Percentiles rank a stretch among this genome's conserved stretches.
These are phyloP conservation scores for Leuctra nigra DNA, from an alignment of 2,888 invertebrate species.

Conservation along the genomic window DNA sequence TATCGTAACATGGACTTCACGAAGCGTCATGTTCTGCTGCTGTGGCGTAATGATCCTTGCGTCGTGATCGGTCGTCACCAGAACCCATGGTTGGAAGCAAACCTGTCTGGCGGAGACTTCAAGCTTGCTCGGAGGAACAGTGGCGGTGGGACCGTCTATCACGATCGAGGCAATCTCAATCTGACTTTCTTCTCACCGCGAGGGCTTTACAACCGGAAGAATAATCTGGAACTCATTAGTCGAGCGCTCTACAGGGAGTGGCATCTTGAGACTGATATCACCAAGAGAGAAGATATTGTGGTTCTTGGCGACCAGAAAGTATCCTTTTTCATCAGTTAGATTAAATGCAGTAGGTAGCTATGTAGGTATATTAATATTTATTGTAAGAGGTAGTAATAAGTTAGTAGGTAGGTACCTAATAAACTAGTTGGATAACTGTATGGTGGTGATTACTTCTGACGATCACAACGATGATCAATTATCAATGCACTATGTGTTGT, in stretches of 20 bases:
- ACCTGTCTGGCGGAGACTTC: slow-evolving; percentile 63
- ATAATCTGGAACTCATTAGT: slow-evolving; percentile 82
- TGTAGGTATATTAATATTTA: too few relatives aligned
- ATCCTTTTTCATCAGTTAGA: too few relatives aligned
- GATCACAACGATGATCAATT: too few relatives aligned
- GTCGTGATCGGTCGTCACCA: slow-evolving; percentile 96
- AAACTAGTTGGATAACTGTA: too few relatives aligned
- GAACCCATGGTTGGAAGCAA: slow-evolving; percentile 92
- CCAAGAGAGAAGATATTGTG: slow-evolving; percentile 80
- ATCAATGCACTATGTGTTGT: too few relatives aligned
- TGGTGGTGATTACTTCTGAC: too few relatives aligned
- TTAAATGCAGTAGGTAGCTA: too few relatives aligned
- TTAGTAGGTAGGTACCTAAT: too few relatives aligned
- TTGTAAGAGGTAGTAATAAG: too few relatives aligned
- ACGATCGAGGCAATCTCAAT: slow-evolving; percentile 90
- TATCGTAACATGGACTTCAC: slow-evolving; percentile 80
- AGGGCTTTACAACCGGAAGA: slow-evolving; percentile 74
- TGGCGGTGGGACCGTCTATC: slow-evolving; percentile 94
- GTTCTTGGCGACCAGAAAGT: slow-evolving; percentile 72
- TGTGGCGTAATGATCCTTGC: slow-evolving; percentile 91
- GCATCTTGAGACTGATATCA: slow-evolving; percentile 67
- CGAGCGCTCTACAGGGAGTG: slow-evolving; percentile 76
- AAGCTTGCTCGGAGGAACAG: slow-evolving; percentile 83
- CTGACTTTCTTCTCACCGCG: slow-evolving; percentile 84
- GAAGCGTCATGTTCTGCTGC: slow-evolving; percentile 74